Percentiles rank a stretch among this genome's conserved stretches.
Evolutionary conservation across 2,888 invertebrate genomes (phyloP).

Genomic region (Heteropelma amictum): DNA sequence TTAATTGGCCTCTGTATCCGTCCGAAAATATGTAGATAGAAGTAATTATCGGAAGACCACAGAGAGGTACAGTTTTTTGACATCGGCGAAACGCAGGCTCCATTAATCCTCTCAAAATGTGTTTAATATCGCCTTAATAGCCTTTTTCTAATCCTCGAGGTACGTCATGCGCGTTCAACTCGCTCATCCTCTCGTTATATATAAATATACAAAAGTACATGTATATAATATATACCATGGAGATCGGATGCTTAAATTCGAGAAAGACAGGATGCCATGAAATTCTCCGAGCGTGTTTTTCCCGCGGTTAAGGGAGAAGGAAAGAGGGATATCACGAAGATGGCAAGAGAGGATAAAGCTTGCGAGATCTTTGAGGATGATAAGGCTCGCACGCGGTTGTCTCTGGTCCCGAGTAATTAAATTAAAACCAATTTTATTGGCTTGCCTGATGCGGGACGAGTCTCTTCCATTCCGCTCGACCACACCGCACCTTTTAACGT

Average conservation of each 20-base stretch:
- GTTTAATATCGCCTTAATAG: conserved; percentile 26
- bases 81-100: too few species aligned
- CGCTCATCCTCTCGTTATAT: not conserved
- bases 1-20: too few species aligned
- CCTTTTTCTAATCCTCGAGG: conserved; percentile 34
- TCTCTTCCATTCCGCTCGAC: conserved; percentile 13
- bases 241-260: conserved; percentile 31
- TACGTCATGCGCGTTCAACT: conserved; percentile 37
- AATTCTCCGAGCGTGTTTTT: conserved; percentile 56
- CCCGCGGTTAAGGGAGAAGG: conserved; percentile 34
- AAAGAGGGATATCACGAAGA: conserved; percentile 46
- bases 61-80: too few species aligned
- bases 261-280: conserved; percentile 50
- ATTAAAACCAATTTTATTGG: conserved; percentile 73
- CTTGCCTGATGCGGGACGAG: conserved; percentile 52
- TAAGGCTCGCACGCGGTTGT: conserved; percentile 58
- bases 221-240: not conserved
- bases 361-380: conserved; percentile 69
- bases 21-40: too few species aligned
- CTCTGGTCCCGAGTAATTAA: conserved; percentile 68
- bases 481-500: conserved; percentile 65
- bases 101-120: not conserved
- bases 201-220: not conserved
- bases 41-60: too few species aligned
- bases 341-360: conserved; percentile 66